Conservation (phyloP, 2,797 vertebrate species). For the Muscicapa comitata region DNA sequence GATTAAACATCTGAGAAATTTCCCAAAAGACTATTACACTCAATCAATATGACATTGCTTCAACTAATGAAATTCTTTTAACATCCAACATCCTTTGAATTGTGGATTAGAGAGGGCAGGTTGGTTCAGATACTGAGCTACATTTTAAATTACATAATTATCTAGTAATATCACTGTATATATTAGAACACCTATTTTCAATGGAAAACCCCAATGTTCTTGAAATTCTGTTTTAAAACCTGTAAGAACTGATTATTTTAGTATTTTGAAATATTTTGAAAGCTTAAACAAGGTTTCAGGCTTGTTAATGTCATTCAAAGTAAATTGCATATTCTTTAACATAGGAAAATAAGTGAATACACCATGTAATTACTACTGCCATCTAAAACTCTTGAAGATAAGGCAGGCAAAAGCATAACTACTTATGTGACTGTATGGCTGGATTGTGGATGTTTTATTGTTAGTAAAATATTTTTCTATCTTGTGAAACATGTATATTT, state of each 20-base stretch:
- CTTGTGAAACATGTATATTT: accelerated
- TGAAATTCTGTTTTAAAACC: background rate
- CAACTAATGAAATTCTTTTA: slow-evolving; percentile 56
- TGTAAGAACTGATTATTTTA: background rate
- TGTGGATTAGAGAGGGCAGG: slow-evolving; percentile 7
- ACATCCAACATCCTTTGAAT: slow-evolving; percentile 50
- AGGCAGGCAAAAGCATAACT: background rate
- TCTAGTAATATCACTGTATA: slow-evolving; percentile 3
- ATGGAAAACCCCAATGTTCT: background rate
- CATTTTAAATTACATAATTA: slow-evolving; percentile 44
- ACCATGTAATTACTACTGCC: background rate
- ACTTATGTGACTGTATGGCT: background rate
- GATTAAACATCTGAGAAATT: slow-evolving; percentile 59
- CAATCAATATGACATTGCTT: slow-evolving; percentile 59
- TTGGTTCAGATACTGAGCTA: slow-evolving; percentile 17
- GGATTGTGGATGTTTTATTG: background rate
- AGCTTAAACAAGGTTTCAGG: background rate
- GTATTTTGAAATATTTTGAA: slow-evolving; percentile 32
- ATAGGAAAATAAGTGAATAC: background rate
- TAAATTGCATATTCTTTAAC: background rate
- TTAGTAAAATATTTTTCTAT: background rate
- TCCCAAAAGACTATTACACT: slow-evolving; percentile 42
- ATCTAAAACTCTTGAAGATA: slow-evolving; percentile 13
- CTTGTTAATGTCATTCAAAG: slow-evolving; percentile 26
- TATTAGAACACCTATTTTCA: slow-evolving; percentile 14